phyloP scores from a whole-genome alignment of 2,888 invertebrate species.

The Tuta absoluta region DNA sequence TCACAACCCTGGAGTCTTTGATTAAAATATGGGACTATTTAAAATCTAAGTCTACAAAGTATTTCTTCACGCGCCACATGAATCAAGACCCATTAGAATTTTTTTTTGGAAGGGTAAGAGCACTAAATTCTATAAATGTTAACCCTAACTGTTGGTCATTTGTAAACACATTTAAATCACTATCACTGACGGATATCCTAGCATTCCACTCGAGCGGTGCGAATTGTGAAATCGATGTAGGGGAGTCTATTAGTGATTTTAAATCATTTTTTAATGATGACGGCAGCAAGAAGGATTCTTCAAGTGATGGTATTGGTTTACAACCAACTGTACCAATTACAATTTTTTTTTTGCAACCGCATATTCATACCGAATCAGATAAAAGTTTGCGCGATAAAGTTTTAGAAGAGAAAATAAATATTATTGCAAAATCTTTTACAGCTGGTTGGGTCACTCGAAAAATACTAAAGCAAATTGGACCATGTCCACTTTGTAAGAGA shows the following conservation, averaged over 20 bases:
- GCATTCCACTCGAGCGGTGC: constrained; percentile 3
- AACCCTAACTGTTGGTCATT: too few species aligned
- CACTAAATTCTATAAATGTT: too few species aligned
- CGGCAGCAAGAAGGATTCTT: constrained; percentile 2
- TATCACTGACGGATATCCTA: background rate
- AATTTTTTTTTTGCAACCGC: background rate
- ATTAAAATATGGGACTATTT: too few species aligned
- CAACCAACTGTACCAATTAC: background rate
- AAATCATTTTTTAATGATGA: background rate
- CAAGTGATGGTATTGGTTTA: background rate
- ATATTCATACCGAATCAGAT: background rate
- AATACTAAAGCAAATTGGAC: background rate
- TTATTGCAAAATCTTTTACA: background rate
- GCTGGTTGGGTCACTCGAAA: background rate
- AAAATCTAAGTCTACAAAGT: too few species aligned
- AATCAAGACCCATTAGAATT: too few species aligned
- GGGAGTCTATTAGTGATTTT: constrained; percentile 3
- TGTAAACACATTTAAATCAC: background rate
- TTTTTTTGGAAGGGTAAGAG: too few species aligned
- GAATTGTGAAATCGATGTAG: constrained; percentile 10
- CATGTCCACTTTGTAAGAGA: too few species aligned
- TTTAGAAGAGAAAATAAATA: background rate
- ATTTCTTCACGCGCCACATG: too few species aligned
- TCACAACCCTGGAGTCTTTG: too few species aligned
- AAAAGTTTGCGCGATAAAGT: constrained; percentile 5